These are phyloP conservation scores for Calameuta filiformis DNA, from an alignment of 2,888 invertebrate genomes.

Conservation along the genomic window DNA sequence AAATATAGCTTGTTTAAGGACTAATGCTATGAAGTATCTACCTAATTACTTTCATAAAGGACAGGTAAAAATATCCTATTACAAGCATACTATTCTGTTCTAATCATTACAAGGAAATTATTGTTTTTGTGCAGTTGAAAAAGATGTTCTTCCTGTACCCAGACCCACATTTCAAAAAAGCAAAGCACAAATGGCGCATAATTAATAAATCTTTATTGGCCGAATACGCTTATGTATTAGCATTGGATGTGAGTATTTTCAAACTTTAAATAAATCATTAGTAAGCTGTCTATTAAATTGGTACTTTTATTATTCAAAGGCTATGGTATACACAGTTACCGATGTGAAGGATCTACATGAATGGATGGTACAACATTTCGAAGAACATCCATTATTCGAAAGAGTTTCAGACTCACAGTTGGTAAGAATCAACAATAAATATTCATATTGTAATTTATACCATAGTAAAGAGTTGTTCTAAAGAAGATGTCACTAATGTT, in stretches of 20 bases:
- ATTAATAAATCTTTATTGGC: conserved; percentile 92
- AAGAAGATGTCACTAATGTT: not conserved
- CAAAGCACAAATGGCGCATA: conserved; percentile 99
- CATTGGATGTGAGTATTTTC: conserved; percentile 75
- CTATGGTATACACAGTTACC: conserved; percentile 94
- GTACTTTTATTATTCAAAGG: conserved; percentile 69
- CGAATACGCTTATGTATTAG: conserved; percentile 96
- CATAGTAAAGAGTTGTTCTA: not conserved
- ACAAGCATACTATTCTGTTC: not conserved
- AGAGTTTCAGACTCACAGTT: conserved; percentile 79
- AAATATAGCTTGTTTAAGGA: conserved; percentile 94
- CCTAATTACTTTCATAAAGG: conserved; percentile 97
- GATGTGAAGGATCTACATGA: conserved; percentile 97
- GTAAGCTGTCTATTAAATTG: not conserved
- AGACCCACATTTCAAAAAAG: conserved; percentile 98
- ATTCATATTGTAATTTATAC: not conserved
- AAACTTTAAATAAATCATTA: not conserved
- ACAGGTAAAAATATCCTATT: conserved; percentile 72
- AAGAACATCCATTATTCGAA: conserved; percentile 90
- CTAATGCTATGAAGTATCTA: conserved; percentile 99
- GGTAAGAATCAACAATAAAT: conserved; percentile 68
- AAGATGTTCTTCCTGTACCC: conserved; percentile 99
- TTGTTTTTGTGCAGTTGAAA: conserved; percentile 73
- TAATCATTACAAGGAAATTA: conserved; percentile 6
- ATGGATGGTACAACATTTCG: conserved; percentile 96